A percentile compares a stretch with the other conserved stretches of the same genome.
Conservation (phyloP, 2,797 vertebrate species). For the Clarias fuscus region DNA sequence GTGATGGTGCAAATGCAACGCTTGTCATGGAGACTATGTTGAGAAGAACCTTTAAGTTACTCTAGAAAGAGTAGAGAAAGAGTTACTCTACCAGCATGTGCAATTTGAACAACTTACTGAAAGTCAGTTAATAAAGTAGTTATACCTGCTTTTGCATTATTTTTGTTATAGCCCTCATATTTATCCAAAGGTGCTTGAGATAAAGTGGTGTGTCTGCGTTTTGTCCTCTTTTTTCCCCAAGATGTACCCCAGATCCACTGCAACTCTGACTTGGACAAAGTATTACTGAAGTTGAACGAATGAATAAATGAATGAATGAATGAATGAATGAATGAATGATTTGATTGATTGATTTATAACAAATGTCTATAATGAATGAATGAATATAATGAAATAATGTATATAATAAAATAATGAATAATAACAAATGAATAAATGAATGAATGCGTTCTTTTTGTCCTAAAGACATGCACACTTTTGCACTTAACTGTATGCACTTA, state of each 20-base stretch:
- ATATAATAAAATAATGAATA: too few species aligned
- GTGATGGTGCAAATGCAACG: neutral
- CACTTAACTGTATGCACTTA: neutral
- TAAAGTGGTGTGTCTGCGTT: neutral
- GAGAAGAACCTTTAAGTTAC: too few species aligned
- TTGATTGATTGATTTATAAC: too few species aligned
- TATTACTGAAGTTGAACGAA: neutral
- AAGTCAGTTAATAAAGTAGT: too few species aligned
- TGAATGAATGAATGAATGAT: neutral
- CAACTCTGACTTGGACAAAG: neutral
- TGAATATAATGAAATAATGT: too few species aligned
- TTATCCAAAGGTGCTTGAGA: neutral
- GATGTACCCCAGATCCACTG: neutral
- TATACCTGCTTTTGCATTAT: too few species aligned
- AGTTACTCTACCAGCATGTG: too few species aligned
- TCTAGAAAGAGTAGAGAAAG: too few species aligned
- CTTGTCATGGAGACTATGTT: too few species aligned
- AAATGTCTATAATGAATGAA: too few species aligned
- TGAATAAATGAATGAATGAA: neutral
- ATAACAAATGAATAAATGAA: neutral
- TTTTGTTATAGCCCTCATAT: neutral
- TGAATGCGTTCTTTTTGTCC: neutral
- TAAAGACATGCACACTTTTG: neutral
- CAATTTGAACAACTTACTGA: too few species aligned
- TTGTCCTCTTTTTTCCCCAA: neutral